Percentiles rank a stretch among this genome's conserved stretches.
Evolutionary conservation across 2,113 vertebrate species (phyloP).

Genomic region (Eudyptes chrysolophus): DNA sequence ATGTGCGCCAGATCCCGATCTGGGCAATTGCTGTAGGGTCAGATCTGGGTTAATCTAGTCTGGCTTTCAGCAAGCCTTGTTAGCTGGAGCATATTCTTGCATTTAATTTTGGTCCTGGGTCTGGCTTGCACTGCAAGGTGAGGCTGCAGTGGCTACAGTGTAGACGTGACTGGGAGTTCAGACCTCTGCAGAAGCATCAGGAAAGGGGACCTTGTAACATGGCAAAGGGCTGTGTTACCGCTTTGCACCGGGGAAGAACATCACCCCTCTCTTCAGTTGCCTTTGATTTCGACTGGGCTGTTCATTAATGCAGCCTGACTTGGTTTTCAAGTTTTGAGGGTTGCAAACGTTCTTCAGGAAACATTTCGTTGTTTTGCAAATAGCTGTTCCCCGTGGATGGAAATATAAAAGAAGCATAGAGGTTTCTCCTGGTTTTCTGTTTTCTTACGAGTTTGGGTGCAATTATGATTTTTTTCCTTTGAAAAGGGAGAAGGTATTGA

Average conservation of each 20-base stretch:
- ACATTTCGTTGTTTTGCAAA: background rate
- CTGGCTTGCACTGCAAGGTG: background rate
- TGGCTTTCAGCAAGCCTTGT: background rate
- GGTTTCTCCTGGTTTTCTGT: background rate
- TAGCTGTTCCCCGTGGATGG: background rate
- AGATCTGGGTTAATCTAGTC: background rate
- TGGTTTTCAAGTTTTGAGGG: background rate
- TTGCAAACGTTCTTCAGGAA: background rate
- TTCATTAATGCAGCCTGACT: background rate
- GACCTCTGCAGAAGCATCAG: background rate
- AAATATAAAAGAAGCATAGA: background rate
- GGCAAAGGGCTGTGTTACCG: background rate
- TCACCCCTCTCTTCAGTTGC: background rate
- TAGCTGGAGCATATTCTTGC: background rate
- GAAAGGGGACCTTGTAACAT: background rate
- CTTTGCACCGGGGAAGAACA: background rate
- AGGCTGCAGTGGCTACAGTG: background rate
- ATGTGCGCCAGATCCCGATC: rapidly evolving
- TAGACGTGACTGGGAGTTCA: background rate
- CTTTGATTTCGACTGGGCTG: background rate
- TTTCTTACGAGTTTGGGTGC: background rate
- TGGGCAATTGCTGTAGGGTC: background rate
- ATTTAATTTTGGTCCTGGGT: background rate
- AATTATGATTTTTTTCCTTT: background rate
- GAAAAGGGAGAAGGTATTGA: background rate